phyloP scores from a whole-genome alignment of 23 tunicate species.

The Styela plicata region DNA sequence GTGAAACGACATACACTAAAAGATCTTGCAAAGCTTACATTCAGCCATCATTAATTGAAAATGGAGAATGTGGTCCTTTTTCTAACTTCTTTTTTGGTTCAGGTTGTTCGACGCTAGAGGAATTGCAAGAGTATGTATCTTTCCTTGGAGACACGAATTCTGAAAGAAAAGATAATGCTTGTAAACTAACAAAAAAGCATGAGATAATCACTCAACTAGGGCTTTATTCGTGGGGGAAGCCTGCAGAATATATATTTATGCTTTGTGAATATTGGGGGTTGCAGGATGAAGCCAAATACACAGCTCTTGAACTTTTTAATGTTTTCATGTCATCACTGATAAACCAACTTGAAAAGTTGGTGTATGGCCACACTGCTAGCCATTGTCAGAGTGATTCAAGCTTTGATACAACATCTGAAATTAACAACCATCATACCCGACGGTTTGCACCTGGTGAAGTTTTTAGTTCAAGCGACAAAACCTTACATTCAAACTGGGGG shows the following conservation, averaged over 20 bases:
- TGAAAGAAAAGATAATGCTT: neutral
- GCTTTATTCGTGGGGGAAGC: slow-evolving; percentile 2
- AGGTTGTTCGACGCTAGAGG: neutral
- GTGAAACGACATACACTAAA: no score
- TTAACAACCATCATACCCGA: neutral
- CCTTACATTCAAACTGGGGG: neutral
- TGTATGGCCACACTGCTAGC: neutral
- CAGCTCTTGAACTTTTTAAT: slow-evolving; percentile 41
- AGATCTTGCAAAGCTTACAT: neutral
- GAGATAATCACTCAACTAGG: neutral
- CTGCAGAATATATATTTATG: slow-evolving; percentile 25
- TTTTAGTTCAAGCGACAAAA: slow-evolving; percentile 10
- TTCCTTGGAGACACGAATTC: neutral
- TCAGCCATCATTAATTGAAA: neutral
- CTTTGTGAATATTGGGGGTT: slow-evolving; percentile 41
- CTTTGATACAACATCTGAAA: neutral
- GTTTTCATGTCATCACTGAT: slow-evolving; percentile 10
- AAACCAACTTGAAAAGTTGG: neutral
- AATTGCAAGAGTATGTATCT: neutral
- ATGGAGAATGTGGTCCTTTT: neutral
- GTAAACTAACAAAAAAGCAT: neutral
- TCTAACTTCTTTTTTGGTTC: neutral
- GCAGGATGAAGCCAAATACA: slow-evolving; percentile 36
- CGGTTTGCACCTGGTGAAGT: slow-evolving; percentile 6
- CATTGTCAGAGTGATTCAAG: neutral